These are phyloP conservation scores for Python bivittatus DNA, from an alignment of 2,113 vertebrate genomes.

Conservation along the genomic window DNA sequence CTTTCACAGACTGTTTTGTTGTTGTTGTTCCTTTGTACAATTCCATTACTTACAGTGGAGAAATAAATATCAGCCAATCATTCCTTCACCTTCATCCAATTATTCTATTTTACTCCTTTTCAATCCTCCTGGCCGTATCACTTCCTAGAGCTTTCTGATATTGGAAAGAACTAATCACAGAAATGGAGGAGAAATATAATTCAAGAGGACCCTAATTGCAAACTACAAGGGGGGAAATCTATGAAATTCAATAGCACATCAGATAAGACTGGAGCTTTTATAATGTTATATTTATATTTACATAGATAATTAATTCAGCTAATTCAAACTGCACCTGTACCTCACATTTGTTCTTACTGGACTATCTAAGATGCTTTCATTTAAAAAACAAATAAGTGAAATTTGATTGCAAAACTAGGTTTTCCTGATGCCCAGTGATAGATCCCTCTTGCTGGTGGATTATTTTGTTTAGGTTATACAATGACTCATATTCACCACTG, in stretches of 20 bases:
- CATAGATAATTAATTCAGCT: background rate
- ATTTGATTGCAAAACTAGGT: background rate
- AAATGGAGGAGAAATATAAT: background rate
- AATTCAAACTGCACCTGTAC: background rate
- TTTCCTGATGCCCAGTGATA: background rate
- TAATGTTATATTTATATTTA: background rate
- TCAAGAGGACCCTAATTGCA: background rate
- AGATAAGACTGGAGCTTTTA: background rate
- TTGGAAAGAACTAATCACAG: background rate
- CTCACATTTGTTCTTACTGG: background rate
- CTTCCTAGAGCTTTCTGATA: background rate
- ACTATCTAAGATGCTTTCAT: background rate
- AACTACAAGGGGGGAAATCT: background rate
- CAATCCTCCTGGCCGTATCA: background rate
- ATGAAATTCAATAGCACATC: background rate
- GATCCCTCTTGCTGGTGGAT: background rate
- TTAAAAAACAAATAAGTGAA: background rate
- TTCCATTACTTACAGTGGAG: background rate
- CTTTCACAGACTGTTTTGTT: background rate
- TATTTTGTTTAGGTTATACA: background rate
- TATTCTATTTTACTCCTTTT: background rate
- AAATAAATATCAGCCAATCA: background rate
- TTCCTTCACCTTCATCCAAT: background rate
- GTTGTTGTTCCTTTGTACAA: background rate
- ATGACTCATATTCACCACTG: background rate